phyloP scores from a whole-genome alignment of 2,888 invertebrate genomes.

The Trichopria drosophilae region DNA sequence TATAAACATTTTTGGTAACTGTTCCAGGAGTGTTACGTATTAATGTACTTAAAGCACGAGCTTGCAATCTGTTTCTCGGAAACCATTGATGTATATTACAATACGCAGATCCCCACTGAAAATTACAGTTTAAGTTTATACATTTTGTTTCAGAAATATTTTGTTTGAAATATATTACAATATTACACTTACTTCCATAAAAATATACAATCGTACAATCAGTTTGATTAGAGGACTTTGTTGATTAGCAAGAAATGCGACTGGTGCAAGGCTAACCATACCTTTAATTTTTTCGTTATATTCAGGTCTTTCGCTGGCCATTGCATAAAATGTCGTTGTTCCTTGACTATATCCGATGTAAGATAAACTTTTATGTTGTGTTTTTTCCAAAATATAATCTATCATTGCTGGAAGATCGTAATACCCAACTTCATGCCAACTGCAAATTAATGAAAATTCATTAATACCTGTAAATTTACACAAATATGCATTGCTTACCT shows the following conservation, averaged over 20 bases:
- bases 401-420: constrained; percentile 67
- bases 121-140: background rate
- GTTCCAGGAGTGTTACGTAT: constrained; percentile 49
- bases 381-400: constrained; percentile 60
- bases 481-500: constrained; percentile 43
- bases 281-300: constrained; percentile 54
- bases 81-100: constrained; percentile 55
- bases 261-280: constrained; percentile 56
- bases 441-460: constrained; percentile 39
- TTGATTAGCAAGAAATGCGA: constrained; percentile 55
- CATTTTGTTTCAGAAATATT: background rate
- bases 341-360: constrained; percentile 68
- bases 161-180: background rate
- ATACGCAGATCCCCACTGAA: constrained; percentile 53
- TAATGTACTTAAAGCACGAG: constrained; percentile 46
- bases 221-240: constrained; percentile 51
- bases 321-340: constrained; percentile 56
- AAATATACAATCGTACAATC: constrained; percentile 46
- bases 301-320: constrained; percentile 55
- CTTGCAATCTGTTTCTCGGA: constrained; percentile 51
- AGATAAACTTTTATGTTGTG: constrained; percentile 59
- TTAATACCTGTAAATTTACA: constrained; percentile 13
- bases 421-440: constrained; percentile 66
- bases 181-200: constrained; percentile 48
- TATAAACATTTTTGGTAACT: constrained; percentile 55